phyloP scores from a whole-genome alignment of 23 tunicate genomes.

The Clavelina lepadiformis region DNA sequence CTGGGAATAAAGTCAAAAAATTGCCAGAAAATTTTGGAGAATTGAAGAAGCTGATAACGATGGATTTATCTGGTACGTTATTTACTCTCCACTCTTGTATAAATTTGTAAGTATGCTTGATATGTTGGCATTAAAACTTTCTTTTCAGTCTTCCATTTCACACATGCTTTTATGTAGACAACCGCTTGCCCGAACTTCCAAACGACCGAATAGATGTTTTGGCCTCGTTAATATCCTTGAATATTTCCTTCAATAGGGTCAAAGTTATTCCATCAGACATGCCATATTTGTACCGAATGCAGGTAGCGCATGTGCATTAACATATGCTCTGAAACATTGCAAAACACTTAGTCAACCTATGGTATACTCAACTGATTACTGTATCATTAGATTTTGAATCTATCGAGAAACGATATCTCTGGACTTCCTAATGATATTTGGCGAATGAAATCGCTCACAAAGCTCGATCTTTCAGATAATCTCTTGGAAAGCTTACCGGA shows the following conservation, averaged over 20 bases:
- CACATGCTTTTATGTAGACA: slow-evolving; percentile 12
- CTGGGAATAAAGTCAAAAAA: slow-evolving; percentile 46
- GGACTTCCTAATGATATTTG: slow-evolving; percentile 87
- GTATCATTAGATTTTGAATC: slow-evolving; percentile 47
- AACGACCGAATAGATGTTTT: slow-evolving; percentile 84
- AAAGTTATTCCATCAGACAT: slow-evolving; percentile 76
- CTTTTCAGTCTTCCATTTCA: not conserved
- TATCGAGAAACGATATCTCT: slow-evolving; percentile 52
- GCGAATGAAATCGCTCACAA: slow-evolving; percentile 65
- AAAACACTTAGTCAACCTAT: too few relatives aligned
- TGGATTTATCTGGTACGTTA: slow-evolving; percentile 76
- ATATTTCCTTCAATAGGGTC: slow-evolving; percentile 69
- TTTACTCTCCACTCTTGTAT: too few relatives aligned
- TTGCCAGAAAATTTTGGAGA: slow-evolving; percentile 93
- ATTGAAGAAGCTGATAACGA: slow-evolving; percentile 53
- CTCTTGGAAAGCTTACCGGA: slow-evolving; percentile 74
- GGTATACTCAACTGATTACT: not conserved
- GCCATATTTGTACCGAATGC: slow-evolving; percentile 87
- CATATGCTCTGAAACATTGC: too few relatives aligned
- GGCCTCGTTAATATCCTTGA: slow-evolving; percentile 63
- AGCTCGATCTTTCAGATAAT: slow-evolving; percentile 61
- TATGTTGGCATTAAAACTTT: not conserved
- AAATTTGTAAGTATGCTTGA: not conserved
- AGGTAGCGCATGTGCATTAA: too few relatives aligned
- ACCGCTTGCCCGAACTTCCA: slow-evolving; percentile 59